Base-by-base conservation (phyloP, 2,888 invertebrate species). In the Aethes cnicana region DNA sequence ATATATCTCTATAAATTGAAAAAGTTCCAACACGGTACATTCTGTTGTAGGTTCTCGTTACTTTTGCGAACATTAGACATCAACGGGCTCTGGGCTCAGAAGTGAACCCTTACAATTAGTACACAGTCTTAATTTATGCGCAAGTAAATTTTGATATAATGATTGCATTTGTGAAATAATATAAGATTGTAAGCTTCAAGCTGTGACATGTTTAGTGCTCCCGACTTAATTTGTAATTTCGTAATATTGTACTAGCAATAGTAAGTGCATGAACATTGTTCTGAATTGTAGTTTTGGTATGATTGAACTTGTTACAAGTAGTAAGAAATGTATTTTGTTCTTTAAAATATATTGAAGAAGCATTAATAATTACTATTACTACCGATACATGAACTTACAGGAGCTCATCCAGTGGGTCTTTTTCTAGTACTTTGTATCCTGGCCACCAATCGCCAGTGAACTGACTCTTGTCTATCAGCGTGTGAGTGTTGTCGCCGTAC, bases 401-500 rank as follows among this genome's bases (percentile, higher is more conserved):
- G 28, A 85, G 71, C 67, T 86, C 80, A 16, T 86, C 70, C 5
- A 96, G 70, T 1, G 76, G 73, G 73, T 96, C 96, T 58, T 91
- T 84, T 9, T 86, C 71, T 7, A 77, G 54, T 0, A 85, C 65
- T 50, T 86, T 81, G 74, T 91, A 99, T n/a, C 97, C 97, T 0
- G 99, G 99, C 52, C 98, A 86, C 66, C 98, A 97, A 6, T 91
- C 62, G n/a, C 98, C 98, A 3, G 88, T 92, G 80, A 98, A 99
- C 35, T 92, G 87, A 33, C 92, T 92, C 49, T 96, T 92, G 67
- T 99, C 99, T 7, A 99, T 91, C 60, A 99, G 93, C 0, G 99
- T 99, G 75, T 99, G 99, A 0, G 96, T 95, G 17, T 98, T 98
- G 70, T 99, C 98, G 0, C 99, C 99, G 71, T 97, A 99, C 97